A percentile compares a stretch with the other conserved stretches of the same genome.
Conservation (phyloP, 2,797 vertebrate species). For the Hybognathus amarus region DNA sequence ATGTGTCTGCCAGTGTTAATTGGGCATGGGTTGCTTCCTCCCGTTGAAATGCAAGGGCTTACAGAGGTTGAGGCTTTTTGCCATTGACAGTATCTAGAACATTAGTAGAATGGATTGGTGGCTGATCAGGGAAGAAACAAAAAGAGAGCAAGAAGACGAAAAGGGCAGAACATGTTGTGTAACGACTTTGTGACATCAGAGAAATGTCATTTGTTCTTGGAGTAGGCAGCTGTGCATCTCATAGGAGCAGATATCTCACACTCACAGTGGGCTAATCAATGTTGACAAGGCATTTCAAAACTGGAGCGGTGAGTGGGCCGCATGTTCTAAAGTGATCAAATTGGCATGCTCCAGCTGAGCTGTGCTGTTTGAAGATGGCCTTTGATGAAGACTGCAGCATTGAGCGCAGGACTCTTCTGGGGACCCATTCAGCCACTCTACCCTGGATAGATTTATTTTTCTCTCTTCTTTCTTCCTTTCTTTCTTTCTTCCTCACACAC, state of each 20-base stretch:
- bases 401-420: slow-evolving; percentile 48
- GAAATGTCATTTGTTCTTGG: slow-evolving; percentile 39
- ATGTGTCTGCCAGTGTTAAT: slow-evolving; percentile 33
- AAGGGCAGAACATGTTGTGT: slow-evolving; percentile 4
- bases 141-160: neutral
- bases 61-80: neutral
- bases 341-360: slow-evolving; percentile 49
- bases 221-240: slow-evolving; percentile 35
- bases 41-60: slow-evolving; percentile 36
- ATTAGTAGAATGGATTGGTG: neutral
- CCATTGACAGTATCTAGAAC: neutral
- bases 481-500: neutral
- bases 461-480: slow-evolving; percentile 6
- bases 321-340: slow-evolving; percentile 63
- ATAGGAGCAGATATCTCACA: slow-evolving; percentile 41
- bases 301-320: slow-evolving; percentile 50
- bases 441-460: slow-evolving; percentile 46
- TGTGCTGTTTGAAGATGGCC: slow-evolving; percentile 53
- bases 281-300: slow-evolving; percentile 59
- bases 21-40: slow-evolving; percentile 25
- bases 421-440: slow-evolving; percentile 35
- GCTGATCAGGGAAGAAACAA: neutral
- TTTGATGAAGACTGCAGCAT: slow-evolving; percentile 59
- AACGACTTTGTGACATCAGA: slow-evolving; percentile 17
- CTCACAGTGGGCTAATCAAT: slow-evolving; percentile 58